These are phyloP conservation scores for Synanthedon tipuliformis DNA, from an alignment of 2,888 invertebrate genomes.

Conservation along the genomic window DNA sequence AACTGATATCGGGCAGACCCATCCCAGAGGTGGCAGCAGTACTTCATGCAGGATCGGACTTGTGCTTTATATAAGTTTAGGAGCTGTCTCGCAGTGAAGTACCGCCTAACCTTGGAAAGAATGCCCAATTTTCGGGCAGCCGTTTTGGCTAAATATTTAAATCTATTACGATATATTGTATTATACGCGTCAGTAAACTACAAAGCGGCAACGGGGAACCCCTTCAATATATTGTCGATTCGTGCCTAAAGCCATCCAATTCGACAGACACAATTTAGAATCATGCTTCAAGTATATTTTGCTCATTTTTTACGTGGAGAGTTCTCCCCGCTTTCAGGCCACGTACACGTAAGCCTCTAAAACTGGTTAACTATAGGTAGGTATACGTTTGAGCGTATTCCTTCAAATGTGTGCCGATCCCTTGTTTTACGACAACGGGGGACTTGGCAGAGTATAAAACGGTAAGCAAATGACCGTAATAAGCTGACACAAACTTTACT, in stretches of 20 bases:
- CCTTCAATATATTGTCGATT: background rate
- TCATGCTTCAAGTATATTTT: background rate
- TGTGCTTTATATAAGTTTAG: too few relatives aligned
- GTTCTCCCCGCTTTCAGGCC: background rate
- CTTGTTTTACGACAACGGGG: background rate
- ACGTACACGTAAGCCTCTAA: background rate
- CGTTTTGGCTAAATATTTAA: too few relatives aligned
- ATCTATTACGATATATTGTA: background rate
- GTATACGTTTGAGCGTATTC: too few relatives aligned
- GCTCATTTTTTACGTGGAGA: background rate
- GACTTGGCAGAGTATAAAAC: background rate
- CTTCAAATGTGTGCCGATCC: background rate
- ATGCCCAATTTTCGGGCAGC: too few relatives aligned
- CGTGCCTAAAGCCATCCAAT: background rate
- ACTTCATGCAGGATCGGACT: too few relatives aligned
- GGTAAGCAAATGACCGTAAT: background rate
- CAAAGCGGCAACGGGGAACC: background rate
- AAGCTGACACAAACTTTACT: background rate
- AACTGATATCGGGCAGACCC: too few relatives aligned
- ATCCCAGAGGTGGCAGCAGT: too few relatives aligned
- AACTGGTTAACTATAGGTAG: background rate
- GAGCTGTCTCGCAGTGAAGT: too few relatives aligned
- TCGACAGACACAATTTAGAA: background rate
- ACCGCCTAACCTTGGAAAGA: too few relatives aligned
- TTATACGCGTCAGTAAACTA: background rate